These are phyloP conservation scores for Cnemophilus loriae DNA, from an alignment of 2,113 vertebrate genomes.

Conservation along the genomic window DNA sequence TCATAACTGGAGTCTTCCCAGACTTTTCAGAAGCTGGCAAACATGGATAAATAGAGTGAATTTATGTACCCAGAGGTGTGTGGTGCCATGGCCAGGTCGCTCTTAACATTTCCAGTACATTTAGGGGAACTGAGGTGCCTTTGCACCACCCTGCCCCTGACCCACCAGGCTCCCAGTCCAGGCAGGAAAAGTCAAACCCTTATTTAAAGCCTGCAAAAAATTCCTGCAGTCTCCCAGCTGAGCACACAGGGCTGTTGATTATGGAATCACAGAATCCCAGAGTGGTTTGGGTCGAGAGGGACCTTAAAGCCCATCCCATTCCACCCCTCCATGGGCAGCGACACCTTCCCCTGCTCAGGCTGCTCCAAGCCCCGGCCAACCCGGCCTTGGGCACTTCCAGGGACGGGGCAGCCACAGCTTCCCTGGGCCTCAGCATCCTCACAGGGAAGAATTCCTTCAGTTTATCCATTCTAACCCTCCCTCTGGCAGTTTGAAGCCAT, in stretches of 20 bases:
- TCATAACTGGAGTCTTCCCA: background rate
- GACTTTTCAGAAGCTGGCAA: background rate
- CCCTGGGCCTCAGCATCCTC: background rate
- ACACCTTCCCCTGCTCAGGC: background rate
- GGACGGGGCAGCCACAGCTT: background rate
- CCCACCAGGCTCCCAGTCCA: background rate
- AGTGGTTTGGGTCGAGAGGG: background rate
- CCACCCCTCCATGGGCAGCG: background rate
- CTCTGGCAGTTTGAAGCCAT: background rate
- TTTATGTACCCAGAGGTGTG: background rate
- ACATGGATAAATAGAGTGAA: background rate
- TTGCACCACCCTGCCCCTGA: background rate
- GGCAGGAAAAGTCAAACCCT: background rate
- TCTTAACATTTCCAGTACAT: rapidly evolving
- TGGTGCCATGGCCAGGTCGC: background rate
- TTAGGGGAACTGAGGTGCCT: background rate
- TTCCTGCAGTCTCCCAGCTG: rapidly evolving
- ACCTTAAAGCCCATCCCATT: background rate
- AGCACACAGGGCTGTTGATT: background rate
- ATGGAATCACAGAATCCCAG: background rate
- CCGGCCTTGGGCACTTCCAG: background rate
- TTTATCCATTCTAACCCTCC: background rate
- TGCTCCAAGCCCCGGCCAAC: rapidly evolving
- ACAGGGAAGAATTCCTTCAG: background rate
- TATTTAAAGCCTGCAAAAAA: background rate